phyloP scores from a whole-genome alignment of 1,140 invertebrate genomes.

The Apis laboriosa region DNA sequence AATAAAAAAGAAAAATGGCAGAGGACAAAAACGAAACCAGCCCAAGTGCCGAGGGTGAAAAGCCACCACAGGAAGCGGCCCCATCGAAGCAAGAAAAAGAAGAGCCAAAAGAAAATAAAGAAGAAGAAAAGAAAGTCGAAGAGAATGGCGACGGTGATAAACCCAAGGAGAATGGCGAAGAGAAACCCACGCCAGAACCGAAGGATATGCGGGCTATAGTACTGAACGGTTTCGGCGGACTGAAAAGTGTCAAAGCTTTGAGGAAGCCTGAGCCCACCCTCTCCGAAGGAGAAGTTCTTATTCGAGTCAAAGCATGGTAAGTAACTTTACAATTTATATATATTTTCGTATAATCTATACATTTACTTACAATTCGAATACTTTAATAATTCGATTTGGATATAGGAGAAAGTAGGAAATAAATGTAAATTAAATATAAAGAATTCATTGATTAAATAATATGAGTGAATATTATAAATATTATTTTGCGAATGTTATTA shows the following conservation, averaged over 20 bases:
- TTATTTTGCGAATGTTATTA: neutral
- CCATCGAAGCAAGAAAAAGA: constrained; percentile 68
- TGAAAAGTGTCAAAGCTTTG: constrained; percentile 91
- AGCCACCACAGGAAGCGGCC: constrained; percentile 71
- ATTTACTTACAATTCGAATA: constrained; percentile 7
- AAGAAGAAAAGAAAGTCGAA: constrained; percentile 81
- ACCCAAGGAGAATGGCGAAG: constrained; percentile 81
- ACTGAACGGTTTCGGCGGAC: constrained; percentile 90
- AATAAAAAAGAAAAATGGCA: constrained; percentile 72
- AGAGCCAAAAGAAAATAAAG: constrained; percentile 72
- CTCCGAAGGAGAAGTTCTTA: constrained; percentile 89
- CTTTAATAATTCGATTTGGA: too few species aligned
- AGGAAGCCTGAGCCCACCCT: constrained; percentile 89
- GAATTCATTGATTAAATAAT: neutral
- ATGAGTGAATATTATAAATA: neutral
- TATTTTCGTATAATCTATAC: neutral
- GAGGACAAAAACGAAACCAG: constrained; percentile 80
- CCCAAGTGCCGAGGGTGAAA: constrained; percentile 68
- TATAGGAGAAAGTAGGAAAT: neutral
- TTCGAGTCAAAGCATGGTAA: constrained; percentile 93
- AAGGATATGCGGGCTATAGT: constrained; percentile 93
- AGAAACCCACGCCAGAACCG: constrained; percentile 83
- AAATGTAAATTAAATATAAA: neutral
- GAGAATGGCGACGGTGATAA: constrained; percentile 81
- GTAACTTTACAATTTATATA: constrained; percentile 69